These are phyloP conservation scores for Griposia aprilina DNA, from an alignment of 2,888 invertebrate genomes.

Conservation along the genomic window DNA sequence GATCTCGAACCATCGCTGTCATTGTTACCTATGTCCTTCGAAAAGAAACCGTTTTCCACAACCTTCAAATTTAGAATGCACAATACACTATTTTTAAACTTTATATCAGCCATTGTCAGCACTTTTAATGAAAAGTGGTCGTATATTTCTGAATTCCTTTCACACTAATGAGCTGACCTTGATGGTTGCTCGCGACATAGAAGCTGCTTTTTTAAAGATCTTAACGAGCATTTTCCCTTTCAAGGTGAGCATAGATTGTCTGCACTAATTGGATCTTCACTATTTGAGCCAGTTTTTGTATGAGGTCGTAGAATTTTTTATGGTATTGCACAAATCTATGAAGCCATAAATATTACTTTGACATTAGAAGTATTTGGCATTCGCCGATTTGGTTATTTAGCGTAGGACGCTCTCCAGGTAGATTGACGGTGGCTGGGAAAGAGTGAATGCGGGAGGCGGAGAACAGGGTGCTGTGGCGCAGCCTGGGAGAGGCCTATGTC, in stretches of 20 bases:
- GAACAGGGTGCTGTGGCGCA: neutral
- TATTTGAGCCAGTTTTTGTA: conserved; percentile 11
- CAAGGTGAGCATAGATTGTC: conserved; percentile 36
- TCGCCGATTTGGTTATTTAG: neutral
- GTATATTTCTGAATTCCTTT: conserved; percentile 61
- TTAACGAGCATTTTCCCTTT: conserved; percentile 54
- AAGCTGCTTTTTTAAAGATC: conserved; percentile 47
- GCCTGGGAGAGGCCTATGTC: no score
- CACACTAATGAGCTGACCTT: conserved; percentile 65
- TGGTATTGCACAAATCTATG: neutral
- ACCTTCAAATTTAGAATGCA: conserved; percentile 47
- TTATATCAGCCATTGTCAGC: conserved; percentile 61
- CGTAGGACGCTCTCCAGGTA: neutral
- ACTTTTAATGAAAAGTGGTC: conserved; percentile 61
- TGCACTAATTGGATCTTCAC: conserved; percentile 44
- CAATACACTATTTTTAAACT: conserved; percentile 59
- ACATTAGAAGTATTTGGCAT: neutral
- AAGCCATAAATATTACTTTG: neutral
- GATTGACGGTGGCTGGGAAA: neutral
- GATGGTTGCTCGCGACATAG: conserved; percentile 48
- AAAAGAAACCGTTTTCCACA: neutral
- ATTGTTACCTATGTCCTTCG: neutral
- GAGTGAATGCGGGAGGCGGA: neutral
- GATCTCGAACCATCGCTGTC: neutral
- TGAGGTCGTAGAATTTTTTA: neutral